Evolutionary conservation across 2,113 vertebrate species (phyloP), one percentile per base, ranked within the genome.

Genomic region (Sinocyclocheilus grahami): DNA sequence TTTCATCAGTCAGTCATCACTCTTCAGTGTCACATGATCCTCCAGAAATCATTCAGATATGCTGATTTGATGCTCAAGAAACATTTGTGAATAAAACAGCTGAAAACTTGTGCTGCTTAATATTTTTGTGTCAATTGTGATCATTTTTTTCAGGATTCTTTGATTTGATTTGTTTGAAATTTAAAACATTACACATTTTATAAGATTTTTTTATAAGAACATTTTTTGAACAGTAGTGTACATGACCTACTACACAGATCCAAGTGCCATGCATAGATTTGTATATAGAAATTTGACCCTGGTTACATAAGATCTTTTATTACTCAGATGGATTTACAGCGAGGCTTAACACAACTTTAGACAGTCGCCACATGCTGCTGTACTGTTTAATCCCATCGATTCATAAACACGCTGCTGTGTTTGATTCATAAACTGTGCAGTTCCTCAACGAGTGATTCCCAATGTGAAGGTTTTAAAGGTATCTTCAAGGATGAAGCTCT

Each of bases 261-360:
- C 75, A 16, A 60, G 30, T 7, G n/a, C n/a, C 78, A 46, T 42
- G 78, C 39, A 46, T 39, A n/a, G 78, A 81, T 81, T 60, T 81
- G 22, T 24, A 46, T 22, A 24, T 14, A 81, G 22, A 65, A 65
- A 81, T n/a, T 1, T 27, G 22, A 46, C 14, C 6, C 7, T 20
- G n/a, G 78, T 81, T 81, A 65, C 58, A 81, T 46, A 24, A 46
- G 13, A 8, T 81, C 53, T 37, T 79, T 78, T 51, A 55, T 11
- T 46, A 46, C 77, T 9, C 53, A 60, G 39, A 81, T 10, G 20
- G 58, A 81, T 81, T 81, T 62, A 80, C 37, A 63, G 22, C 3
- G 1, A 80, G 22, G 55, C 33, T 62, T 60, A 42, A 51, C 11
- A 79, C 78, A 65, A 65, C 37, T 65, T 65, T 13, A 46, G 60